A percentile compares a stretch with the other conserved stretches of the same genome.
These are phyloP conservation scores for Limnephilus marmoratus DNA, from an alignment of 2,888 invertebrate species.

Conservation along the genomic window DNA sequence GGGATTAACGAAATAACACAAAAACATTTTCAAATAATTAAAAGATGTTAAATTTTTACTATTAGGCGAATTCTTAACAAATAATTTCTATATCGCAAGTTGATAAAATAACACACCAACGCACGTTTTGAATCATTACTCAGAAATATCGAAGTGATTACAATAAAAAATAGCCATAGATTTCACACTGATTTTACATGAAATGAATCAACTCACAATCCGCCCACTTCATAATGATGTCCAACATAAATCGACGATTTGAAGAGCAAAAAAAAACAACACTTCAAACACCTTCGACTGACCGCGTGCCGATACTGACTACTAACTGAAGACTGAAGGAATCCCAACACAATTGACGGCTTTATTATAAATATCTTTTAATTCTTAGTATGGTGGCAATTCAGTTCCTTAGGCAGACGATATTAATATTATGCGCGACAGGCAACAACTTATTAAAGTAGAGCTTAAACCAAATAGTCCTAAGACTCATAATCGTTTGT, in stretches of 20 bases:
- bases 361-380: conserved; percentile 49
- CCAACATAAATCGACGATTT: neutral
- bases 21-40: neutral
- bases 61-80: neutral
- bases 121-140: too few relatives aligned
- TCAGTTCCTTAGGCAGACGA: conserved; percentile 32
- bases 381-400: conserved; percentile 50
- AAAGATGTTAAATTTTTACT: neutral
- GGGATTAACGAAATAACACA: neutral
- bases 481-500: conserved; percentile 42
- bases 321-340: conserved; percentile 41
- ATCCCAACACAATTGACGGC: conserved; percentile 39
- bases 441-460: neutral
- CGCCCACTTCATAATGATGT: conserved; percentile 52
- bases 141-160: neutral
- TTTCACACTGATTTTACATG: neutral
- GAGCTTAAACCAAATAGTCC: conserved; percentile 3
- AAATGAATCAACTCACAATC: conserved; percentile 37
- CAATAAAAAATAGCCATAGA: neutral
- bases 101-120: too few relatives aligned
- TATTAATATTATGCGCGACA: neutral
- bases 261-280: neutral
- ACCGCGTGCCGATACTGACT: conserved; percentile 33
- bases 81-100: neutral
- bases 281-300: conserved; percentile 13